phyloP scores from a whole-genome alignment of 2,113 vertebrate species.

The Platycercus adscitus region DNA sequence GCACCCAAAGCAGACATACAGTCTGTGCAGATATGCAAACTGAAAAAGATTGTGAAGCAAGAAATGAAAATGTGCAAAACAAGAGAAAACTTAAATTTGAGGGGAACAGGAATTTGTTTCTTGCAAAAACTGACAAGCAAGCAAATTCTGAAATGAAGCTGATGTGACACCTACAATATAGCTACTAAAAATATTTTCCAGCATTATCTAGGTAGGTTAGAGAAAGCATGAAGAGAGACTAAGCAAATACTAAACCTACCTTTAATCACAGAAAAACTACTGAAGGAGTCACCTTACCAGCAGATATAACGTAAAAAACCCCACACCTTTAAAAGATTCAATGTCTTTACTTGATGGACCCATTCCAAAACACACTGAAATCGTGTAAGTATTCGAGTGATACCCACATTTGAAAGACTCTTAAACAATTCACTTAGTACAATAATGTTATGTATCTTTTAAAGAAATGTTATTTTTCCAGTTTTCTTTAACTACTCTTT shows the following conservation, averaged over 20 bases:
- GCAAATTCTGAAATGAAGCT: background rate
- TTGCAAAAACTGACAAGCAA: background rate
- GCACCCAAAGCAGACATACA: background rate
- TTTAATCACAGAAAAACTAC: background rate
- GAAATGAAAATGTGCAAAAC: background rate
- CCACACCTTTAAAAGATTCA: background rate
- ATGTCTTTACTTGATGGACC: background rate
- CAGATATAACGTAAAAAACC: rapidly evolving
- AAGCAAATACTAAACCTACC: background rate
- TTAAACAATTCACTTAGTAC: background rate
- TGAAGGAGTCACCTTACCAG: background rate
- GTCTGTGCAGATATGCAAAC: background rate
- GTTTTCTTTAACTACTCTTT: background rate
- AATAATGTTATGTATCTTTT: background rate
- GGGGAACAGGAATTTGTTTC: background rate
- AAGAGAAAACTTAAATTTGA: background rate
- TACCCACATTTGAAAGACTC: background rate
- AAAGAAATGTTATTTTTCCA: background rate
- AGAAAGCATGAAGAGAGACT: background rate
- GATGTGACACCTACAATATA: background rate
- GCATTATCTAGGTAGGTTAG: background rate
- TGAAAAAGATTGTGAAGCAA: background rate
- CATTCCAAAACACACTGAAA: background rate
- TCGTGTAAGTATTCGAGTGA: background rate
- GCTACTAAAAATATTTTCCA: background rate